A percentile compares a stretch with the other conserved stretches of the same genome.
Evolutionary conservation across 2,888 invertebrate genomes (phyloP).

Genomic region (Zygaena filipendulae): DNA sequence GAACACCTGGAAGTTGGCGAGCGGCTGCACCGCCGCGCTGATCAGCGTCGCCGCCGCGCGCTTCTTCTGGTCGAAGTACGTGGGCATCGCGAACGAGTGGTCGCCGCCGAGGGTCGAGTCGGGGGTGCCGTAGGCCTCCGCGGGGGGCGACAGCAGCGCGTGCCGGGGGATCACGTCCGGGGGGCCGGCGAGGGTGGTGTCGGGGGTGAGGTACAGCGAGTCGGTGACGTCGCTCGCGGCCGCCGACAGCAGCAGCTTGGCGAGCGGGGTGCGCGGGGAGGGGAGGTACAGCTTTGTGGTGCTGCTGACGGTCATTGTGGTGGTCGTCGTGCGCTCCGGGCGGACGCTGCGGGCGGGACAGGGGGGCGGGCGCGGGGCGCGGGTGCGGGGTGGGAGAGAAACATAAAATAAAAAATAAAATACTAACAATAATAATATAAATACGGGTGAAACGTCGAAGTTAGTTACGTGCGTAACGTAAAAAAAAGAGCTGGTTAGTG

Average conservation of each 20-base stretch:
- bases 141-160: constrained; percentile 27
- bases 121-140: constrained; percentile 40
- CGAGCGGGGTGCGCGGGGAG: constrained; percentile 29
- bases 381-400: constrained; percentile 13
- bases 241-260: constrained; percentile 37
- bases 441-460: constrained; percentile 18
- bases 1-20: constrained; percentile 54
- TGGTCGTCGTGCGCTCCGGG: constrained; percentile 31
- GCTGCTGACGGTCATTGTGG: constrained; percentile 19
- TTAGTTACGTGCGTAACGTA: constrained; percentile 40
- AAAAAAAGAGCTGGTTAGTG: constrained; percentile 13
- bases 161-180: constrained; percentile 46
- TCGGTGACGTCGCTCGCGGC: constrained; percentile 33
- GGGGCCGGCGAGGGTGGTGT: constrained; percentile 34
- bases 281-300: constrained; percentile 28
- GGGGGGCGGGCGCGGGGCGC: constrained; percentile 16
- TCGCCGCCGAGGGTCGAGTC: constrained; percentile 33
- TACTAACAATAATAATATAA: constrained; percentile 26
- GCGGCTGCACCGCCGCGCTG: constrained; percentile 40
- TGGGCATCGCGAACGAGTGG: constrained; percentile 49
- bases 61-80: constrained; percentile 55
- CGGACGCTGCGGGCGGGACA: constrained; percentile 31
- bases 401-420: constrained; percentile 8
- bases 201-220: constrained; percentile 38
- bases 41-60: constrained; percentile 35